A percentile compares a stretch with the other conserved stretches of the same genome.
These are phyloP conservation scores for Tadarida brasiliensis DNA, from an alignment of 2,797 vertebrate species.

Conservation along the genomic window DNA sequence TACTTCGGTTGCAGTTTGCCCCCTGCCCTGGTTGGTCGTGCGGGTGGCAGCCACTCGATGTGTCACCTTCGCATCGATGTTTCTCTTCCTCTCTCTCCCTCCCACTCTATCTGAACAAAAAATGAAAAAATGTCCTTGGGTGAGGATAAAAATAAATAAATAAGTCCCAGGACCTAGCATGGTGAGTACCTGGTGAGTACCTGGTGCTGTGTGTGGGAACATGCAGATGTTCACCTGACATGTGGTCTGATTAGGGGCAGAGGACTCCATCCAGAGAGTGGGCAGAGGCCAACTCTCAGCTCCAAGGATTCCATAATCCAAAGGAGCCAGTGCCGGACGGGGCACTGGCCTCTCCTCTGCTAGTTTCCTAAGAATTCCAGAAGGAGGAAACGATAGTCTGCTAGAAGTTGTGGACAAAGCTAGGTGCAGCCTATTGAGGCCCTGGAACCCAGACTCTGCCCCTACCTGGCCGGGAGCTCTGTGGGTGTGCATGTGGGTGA, in stretches of 20 bases:
- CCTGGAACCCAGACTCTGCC: not conserved
- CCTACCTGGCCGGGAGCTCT: not conserved
- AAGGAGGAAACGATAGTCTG: not conserved
- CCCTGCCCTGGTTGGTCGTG: too few relatives aligned
- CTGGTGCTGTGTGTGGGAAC: not conserved
- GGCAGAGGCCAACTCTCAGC: not conserved
- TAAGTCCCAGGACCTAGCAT: not conserved
- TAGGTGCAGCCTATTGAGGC: not conserved
- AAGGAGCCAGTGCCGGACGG: not conserved
- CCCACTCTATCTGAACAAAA: too few relatives aligned
- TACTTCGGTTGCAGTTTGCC: too few relatives aligned
- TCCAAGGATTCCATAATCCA: not conserved
- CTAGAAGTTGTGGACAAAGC: conserved; percentile 29
- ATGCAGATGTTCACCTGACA: not conserved
- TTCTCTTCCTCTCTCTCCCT: too few relatives aligned
- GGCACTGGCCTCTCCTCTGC: not conserved
- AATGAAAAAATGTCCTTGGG: too few relatives aligned
- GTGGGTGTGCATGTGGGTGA: not conserved
- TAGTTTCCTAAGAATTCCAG: conserved; percentile 39
- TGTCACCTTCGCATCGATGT: too few relatives aligned
- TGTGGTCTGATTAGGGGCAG: rapidly evolving
- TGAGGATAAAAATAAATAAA: too few relatives aligned
- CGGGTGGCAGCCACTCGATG: too few relatives aligned
- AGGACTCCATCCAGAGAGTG: not conserved
- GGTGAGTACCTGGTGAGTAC: not conserved